phyloP scores from a whole-genome alignment of 2,888 invertebrate genomes.

The Stramonita haemastoma region DNA sequence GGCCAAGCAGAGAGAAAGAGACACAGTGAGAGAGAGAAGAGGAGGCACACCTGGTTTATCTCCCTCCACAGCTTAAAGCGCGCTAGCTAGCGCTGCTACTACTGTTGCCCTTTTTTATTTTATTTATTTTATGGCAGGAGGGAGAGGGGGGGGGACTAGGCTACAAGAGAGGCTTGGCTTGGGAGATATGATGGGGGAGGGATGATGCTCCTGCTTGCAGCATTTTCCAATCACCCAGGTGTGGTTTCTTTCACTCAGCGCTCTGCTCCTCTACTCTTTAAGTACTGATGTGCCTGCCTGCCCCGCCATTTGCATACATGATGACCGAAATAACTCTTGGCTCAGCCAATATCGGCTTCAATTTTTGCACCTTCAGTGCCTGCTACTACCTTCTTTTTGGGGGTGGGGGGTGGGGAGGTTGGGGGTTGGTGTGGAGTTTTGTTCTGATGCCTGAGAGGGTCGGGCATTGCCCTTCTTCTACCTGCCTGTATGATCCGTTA shows the following conservation, averaged over 20 bases:
- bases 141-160: neutral
- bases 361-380: no score
- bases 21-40: neutral
- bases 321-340: neutral
- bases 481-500: neutral
- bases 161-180: no score
- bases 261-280: neutral
- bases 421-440: no score
- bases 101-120: no score
- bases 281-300: neutral
- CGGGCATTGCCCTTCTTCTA: neutral
- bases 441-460: no score
- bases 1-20: neutral
- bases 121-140: conserved; percentile 9
- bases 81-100: no score
- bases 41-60: conserved; percentile 19
- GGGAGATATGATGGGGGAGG: neutral
- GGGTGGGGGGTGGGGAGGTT: no score
- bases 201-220: conserved; percentile 1
- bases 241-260: neutral
- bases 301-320: conserved; percentile 8
- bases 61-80: neutral
- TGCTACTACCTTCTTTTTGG: no score
- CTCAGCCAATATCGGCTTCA: no score
- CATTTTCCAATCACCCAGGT: conserved; percentile 33